Evolutionary conservation across 2,888 invertebrate species (phyloP).

Genomic region (Tinea trinotella): DNA sequence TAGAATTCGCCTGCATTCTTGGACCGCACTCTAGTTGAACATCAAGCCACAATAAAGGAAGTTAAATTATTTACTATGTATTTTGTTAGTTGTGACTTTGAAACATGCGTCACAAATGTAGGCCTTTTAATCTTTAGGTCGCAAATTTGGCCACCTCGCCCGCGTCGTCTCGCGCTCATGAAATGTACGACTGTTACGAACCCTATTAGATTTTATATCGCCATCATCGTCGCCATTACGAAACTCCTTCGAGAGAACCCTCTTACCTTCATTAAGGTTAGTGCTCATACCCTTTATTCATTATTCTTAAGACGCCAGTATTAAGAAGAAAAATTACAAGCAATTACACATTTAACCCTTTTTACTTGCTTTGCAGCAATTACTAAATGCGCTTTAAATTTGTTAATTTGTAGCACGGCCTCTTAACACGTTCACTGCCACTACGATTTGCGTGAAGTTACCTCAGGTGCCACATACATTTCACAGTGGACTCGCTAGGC

Average conservation of each 20-base stretch:
- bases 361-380: background rate
- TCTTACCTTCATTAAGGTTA: slow-evolving; percentile 54
- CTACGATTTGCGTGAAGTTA: too few relatives aligned
- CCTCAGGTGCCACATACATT: too few relatives aligned
- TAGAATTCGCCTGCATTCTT: too few relatives aligned
- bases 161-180: slow-evolving; percentile 18
- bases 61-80: too few relatives aligned
- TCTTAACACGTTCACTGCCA: too few relatives aligned
- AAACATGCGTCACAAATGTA: slow-evolving; percentile 9
- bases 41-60: too few relatives aligned
- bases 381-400: background rate
- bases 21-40: too few relatives aligned
- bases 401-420: too few relatives aligned
- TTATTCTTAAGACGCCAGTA: slow-evolving; percentile 49
- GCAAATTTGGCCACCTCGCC: slow-evolving; percentile 30
- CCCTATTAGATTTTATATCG: slow-evolving; percentile 60
- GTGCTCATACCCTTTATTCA: slow-evolving; percentile 44
- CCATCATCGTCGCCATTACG: slow-evolving; percentile 50
- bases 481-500: too few relatives aligned
- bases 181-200: slow-evolving; percentile 41
- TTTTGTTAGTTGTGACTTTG: background rate
- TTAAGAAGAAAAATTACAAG: slow-evolving; percentile 48
- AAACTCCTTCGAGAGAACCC: slow-evolving; percentile 43
- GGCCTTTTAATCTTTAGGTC: slow-evolving; percentile 26
- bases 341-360: background rate